Conservation (phyloP, 2,113 vertebrate genomes). For the Coptodon rendalli region DNA sequence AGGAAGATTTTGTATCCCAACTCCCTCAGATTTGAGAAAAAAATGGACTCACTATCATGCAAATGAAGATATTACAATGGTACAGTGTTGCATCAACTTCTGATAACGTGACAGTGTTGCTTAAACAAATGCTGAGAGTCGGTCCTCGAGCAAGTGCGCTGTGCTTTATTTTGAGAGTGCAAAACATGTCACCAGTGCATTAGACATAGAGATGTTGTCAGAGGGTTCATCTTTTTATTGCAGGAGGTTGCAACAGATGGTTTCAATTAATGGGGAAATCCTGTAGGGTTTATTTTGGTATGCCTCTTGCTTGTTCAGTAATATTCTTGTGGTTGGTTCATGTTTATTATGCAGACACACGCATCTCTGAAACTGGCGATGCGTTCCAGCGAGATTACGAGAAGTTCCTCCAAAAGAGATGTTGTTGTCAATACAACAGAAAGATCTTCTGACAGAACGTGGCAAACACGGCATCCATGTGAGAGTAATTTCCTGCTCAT, state of each 20-base stretch:
- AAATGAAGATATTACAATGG: not conserved
- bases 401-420: conserved; percentile 23
- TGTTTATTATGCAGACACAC: conserved; percentile 56
- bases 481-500: conserved; percentile 46
- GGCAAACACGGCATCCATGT: conserved; percentile 39
- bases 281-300: conserved; percentile 46
- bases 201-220: not conserved
- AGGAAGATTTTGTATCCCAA: not conserved
- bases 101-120: not conserved
- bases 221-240: not conserved
- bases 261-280: conserved; percentile 51
- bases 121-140: not conserved
- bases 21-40: not conserved
- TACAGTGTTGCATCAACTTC: not conserved
- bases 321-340: conserved; percentile 33
- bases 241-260: conserved; percentile 43
- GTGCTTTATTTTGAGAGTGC: not conserved
- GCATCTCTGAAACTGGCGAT: conserved; percentile 7
- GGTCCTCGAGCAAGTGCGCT: not conserved
- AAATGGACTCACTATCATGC: not conserved
- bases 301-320: conserved; percentile 39
- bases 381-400: conserved; percentile 31
- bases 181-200: conserved; percentile 27
- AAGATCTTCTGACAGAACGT: conserved; percentile 29
- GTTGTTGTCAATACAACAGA: conserved; percentile 43